Evolutionary conservation across 2,113 vertebrate species (phyloP).

Genomic region (Gopherus flavomarginatus): DNA sequence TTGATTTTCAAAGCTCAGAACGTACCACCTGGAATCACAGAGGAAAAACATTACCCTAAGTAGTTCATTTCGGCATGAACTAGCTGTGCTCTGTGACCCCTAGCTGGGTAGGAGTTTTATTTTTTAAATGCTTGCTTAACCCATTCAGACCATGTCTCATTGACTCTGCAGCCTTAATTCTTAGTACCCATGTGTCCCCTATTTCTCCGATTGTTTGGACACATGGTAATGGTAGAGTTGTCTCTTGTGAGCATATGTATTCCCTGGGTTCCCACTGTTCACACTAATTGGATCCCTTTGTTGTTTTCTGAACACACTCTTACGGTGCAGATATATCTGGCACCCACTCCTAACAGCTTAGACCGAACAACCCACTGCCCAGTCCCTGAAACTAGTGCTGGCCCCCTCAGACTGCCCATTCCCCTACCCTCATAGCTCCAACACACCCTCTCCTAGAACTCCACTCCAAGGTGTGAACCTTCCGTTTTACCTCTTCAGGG

Average conservation of each 20-base stretch:
- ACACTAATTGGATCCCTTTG: background rate
- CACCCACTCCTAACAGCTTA: too few relatives aligned
- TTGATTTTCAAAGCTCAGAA: background rate
- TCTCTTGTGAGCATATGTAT: background rate
- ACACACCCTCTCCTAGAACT: too few relatives aligned
- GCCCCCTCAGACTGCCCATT: too few relatives aligned
- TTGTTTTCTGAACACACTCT: background rate
- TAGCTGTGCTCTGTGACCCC: background rate
- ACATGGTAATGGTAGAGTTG: background rate
- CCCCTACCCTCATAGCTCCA: too few relatives aligned
- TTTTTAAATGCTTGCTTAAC: background rate
- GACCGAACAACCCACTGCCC: too few relatives aligned
- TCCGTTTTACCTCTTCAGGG: too few relatives aligned
- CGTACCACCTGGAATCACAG: fast-evolving
- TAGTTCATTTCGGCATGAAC: background rate
- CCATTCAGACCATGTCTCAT: background rate
- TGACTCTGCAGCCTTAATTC: background rate
- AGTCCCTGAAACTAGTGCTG: too few relatives aligned
- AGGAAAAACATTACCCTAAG: background rate
- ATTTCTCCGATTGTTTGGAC: background rate
- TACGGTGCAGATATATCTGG: too few relatives aligned
- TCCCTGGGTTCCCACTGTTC: background rate
- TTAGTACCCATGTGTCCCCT: background rate
- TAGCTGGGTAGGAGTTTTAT: background rate
- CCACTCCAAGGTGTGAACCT: too few relatives aligned